Conservation (phyloP, 2,888 invertebrate genomes). For the Leptinotarsa juncta region DNA sequence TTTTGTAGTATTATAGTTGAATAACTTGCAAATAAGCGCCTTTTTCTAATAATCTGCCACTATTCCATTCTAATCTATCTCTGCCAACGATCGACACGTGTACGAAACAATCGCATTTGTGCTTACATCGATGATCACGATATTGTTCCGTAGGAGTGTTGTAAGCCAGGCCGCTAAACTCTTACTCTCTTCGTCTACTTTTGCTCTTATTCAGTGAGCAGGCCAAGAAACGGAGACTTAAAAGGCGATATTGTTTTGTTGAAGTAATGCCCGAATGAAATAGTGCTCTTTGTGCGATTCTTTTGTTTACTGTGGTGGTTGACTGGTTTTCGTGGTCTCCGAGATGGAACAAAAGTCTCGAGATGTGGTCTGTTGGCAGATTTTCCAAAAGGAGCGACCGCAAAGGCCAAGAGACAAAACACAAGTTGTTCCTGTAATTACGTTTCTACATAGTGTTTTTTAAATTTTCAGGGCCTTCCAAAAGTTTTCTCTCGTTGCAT, state of each 20-base stretch:
- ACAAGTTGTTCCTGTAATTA: too few relatives aligned
- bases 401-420: not conserved
- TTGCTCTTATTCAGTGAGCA: constrained; percentile 40
- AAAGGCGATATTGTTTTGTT: constrained; percentile 38
- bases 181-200: constrained; percentile 19
- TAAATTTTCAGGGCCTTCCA: too few relatives aligned
- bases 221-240: constrained; percentile 32
- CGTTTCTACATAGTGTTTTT: too few relatives aligned
- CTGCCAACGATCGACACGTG: not conserved
- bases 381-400: not conserved
- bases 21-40: not conserved
- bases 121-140: constrained; percentile 10
- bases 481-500: too few relatives aligned
- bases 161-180: constrained; percentile 2
- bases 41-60: not conserved
- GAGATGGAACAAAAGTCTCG: constrained; percentile 14
- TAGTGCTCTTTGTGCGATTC: constrained; percentile 32
- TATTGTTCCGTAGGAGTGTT: constrained; percentile 21
- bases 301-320: constrained; percentile 30
- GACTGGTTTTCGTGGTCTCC: constrained; percentile 21
- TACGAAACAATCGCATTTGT: not conserved
- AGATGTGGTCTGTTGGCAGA: not conserved
- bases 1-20: not conserved
- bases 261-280: constrained; percentile 35
- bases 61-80: not conserved